phyloP scores from a whole-genome alignment of 2,113 vertebrate species.

The Capreolus pygargus region DNA sequence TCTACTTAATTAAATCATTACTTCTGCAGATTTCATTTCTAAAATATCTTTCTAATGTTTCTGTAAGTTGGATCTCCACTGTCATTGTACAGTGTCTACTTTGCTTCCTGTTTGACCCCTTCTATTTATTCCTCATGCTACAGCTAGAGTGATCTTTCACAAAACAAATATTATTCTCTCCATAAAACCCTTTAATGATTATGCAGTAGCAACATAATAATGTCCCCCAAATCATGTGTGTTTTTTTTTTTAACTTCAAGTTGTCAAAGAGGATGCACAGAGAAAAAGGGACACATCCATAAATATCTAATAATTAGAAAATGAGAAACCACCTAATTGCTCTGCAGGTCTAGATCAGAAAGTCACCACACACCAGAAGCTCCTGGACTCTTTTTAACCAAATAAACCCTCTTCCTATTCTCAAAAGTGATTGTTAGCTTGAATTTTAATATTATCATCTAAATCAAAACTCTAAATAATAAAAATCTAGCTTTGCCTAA shows the following conservation, averaged over 20 bases:
- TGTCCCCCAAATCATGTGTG: neutral
- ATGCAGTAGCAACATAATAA: neutral
- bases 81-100: neutral
- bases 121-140: neutral
- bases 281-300: neutral
- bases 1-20: neutral
- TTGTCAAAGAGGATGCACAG: neutral
- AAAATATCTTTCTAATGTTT: neutral
- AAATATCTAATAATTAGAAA: neutral
- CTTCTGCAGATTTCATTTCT: neutral
- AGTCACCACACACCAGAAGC: neutral
- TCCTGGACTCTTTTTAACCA: neutral
- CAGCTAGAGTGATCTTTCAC: neutral
- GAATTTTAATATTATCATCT: neutral
- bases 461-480: neutral
- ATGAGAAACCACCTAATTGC: neutral
- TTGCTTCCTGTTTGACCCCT: neutral
- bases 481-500: neutral
- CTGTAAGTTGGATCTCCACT: neutral
- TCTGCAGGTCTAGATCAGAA: neutral
- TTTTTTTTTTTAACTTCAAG: neutral
- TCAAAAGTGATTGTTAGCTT: neutral
- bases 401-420: neutral
- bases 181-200: neutral
- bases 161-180: neutral